Conservation (phyloP, 2,113 vertebrate genomes). For the Machaerirhynchus nigripectus region DNA sequence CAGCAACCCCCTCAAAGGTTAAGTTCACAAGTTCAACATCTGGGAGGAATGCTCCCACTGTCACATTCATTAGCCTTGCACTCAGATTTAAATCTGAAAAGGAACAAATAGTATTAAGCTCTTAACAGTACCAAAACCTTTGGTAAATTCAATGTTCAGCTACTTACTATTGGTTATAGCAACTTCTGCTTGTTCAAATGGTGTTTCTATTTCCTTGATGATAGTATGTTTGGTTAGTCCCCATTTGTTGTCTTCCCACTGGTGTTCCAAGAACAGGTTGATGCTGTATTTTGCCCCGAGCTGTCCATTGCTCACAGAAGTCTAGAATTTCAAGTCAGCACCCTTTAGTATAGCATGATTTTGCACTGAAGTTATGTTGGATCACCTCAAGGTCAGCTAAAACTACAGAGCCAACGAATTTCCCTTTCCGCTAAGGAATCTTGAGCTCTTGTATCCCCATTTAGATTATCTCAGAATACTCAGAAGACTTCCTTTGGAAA, state of each 20-base stretch:
- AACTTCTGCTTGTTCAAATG: slow-evolving; percentile 15
- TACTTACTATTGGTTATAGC: slow-evolving; percentile 44
- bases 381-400: neutral
- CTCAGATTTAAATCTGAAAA: slow-evolving; percentile 55
- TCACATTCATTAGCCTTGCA: slow-evolving; percentile 62
- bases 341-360: neutral
- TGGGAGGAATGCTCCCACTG: slow-evolving; percentile 68
- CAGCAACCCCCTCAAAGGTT: slow-evolving; percentile 27
- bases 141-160: neutral
- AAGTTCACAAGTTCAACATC: slow-evolving; percentile 77
- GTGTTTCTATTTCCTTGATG: slow-evolving; percentile 57
- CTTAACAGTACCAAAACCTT: neutral
- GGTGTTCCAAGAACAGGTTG: slow-evolving; percentile 54
- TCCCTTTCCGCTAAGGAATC: neutral
- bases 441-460: neutral
- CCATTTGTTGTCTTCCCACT: slow-evolving; percentile 59
- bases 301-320: slow-evolving; percentile 7
- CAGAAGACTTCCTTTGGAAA: neutral
- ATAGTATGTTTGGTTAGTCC: slow-evolving; percentile 48
- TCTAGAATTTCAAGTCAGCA: slow-evolving; percentile 41
- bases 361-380: neutral
- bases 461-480: neutral
- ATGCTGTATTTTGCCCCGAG: slow-evolving; percentile 44
- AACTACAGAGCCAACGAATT: neutral
- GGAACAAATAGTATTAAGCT: neutral